Conservation (phyloP, 2,797 vertebrate genomes). For the Manis pentadactyla region DNA sequence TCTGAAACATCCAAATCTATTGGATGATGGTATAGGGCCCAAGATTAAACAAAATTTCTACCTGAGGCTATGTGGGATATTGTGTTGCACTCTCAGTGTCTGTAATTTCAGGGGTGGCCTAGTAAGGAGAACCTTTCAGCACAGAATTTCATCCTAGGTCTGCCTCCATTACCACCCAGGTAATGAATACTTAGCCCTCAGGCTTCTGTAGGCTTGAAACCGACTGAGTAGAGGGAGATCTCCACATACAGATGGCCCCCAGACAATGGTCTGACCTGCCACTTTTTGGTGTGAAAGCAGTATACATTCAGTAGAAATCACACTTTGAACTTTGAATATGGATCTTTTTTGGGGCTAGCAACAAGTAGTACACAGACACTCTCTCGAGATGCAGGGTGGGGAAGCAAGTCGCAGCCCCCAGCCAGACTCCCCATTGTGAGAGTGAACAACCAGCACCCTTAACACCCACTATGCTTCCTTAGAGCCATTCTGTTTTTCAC, state of each 20-base stretch:
- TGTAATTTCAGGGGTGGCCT: slow-evolving; percentile 68
- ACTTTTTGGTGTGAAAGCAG: not conserved
- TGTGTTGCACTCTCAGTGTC: not conserved
- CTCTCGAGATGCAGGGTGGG: not conserved
- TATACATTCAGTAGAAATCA: not conserved
- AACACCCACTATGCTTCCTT: no score
- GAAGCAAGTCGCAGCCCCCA: not conserved
- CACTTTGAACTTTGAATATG: not conserved
- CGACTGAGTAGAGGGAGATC: not conserved
- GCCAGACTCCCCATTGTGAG: not conserved
- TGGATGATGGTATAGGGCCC: slow-evolving; percentile 7
- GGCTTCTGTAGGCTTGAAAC: not conserved
- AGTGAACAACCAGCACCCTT: not conserved
- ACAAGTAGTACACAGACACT: not conserved
- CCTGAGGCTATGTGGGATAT: not conserved
- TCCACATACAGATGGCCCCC: not conserved
- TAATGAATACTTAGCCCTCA: not conserved
- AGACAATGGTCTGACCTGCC: not conserved
- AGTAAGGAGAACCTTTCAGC: not conserved
- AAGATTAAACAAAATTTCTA: slow-evolving; percentile 63
- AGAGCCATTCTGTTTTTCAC: not conserved
- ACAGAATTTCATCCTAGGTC: slow-evolving; percentile 56
- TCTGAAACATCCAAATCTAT: slow-evolving; percentile 51
- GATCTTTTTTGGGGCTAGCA: not conserved
- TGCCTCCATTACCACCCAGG: not conserved